Evolutionary conservation across 1,140 invertebrate species (phyloP).

Genomic region (Yoshiicerus persimilis): DNA sequence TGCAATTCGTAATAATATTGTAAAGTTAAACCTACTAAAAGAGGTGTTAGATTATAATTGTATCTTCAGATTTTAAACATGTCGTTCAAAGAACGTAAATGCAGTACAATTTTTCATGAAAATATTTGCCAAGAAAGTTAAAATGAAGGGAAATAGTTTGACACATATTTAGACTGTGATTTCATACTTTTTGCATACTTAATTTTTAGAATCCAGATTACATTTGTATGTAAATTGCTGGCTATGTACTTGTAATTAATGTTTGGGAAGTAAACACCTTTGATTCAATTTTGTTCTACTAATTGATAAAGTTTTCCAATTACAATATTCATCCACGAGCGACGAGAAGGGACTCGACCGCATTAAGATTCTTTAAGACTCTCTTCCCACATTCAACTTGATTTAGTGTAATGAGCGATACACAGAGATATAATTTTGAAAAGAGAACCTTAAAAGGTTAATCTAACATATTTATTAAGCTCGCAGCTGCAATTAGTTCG

Average conservation of each 20-base stretch:
- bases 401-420: neutral
- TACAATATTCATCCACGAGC: conserved; percentile 19
- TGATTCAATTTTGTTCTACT: conserved; percentile 6
- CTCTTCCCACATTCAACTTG: neutral
- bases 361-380: neutral
- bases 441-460: neutral
- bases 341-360: neutral
- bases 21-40: too few species aligned
- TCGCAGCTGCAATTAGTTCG: neutral
- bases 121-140: neutral
- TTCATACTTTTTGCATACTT: neutral
- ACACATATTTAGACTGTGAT: neutral
- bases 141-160: neutral
- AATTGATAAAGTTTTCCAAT: conserved; percentile 50
- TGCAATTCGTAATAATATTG: too few species aligned
- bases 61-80: too few species aligned
- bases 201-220: neutral
- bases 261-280: neutral
- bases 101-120: too few species aligned
- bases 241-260: neutral
- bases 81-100: too few species aligned
- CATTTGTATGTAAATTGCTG: neutral
- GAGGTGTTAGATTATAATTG: too few species aligned
- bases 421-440: neutral
- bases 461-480: neutral